Conservation (phyloP, 2,113 vertebrate species). For the Colius striatus region DNA sequence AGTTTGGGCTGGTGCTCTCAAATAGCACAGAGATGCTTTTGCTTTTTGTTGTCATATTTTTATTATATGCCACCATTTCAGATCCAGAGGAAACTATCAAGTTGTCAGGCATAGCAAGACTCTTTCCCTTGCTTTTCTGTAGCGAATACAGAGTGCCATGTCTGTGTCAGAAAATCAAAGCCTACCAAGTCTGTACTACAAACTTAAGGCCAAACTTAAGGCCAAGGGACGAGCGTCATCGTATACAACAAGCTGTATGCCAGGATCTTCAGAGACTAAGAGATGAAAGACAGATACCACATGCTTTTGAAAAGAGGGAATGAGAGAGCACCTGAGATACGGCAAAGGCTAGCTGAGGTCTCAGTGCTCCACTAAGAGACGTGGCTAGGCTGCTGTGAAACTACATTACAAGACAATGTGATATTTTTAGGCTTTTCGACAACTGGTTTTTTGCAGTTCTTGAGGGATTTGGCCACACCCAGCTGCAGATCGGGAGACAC, state of each 20-base stretch:
- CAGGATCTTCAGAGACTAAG: neutral
- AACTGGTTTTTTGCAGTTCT: neutral
- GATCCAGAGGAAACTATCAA: neutral
- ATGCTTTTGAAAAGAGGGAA: neutral
- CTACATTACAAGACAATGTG: neutral
- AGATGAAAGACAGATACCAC: neutral
- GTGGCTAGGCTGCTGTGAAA: neutral
- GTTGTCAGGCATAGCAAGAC: neutral
- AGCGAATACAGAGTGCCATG: neutral
- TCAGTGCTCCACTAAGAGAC: neutral
- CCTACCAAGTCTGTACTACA: neutral
- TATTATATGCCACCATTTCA: neutral
- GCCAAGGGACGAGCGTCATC: neutral
- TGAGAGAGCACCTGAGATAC: neutral
- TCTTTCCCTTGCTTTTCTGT: neutral
- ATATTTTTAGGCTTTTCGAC: neutral
- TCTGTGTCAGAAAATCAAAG: neutral
- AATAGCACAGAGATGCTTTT: neutral
- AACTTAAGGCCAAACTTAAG: neutral
- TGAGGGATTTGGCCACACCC: neutral
- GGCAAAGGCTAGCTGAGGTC: neutral
- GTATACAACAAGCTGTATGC: neutral
- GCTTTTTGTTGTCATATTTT: neutral
- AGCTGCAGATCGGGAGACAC: neutral
- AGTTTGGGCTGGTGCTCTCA: neutral